A percentile compares a stretch with the other conserved stretches of the same genome.
Evolutionary conservation across 2,888 invertebrate species (phyloP).

Genomic region (Clitarchus hookeri): DNA sequence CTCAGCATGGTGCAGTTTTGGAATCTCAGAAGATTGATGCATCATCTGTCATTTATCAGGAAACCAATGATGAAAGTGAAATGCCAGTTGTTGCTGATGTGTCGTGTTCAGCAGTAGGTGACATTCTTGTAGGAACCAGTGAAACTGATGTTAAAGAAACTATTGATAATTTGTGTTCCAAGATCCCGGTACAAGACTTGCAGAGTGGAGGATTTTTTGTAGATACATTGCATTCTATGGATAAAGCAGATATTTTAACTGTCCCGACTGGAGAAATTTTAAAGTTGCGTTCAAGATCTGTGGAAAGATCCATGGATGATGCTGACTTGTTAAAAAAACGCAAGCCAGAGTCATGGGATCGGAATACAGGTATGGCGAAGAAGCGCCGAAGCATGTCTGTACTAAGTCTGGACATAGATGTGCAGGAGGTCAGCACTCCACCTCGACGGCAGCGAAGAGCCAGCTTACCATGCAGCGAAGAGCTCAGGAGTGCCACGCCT

Average conservation of each 20-base stretch:
- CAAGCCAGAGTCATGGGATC: not conserved
- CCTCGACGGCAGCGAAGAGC: not conserved
- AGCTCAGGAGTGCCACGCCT: not conserved
- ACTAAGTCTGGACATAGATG: not conserved
- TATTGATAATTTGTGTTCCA: not conserved
- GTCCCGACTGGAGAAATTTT: not conserved
- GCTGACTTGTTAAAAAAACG: not conserved
- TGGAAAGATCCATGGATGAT: not conserved
- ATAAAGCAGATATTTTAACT: not conserved
- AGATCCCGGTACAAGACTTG: not conserved
- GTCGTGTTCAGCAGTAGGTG: not conserved
- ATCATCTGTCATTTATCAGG: not conserved
- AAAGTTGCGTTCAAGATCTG: not conserved
- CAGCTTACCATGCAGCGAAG: not conserved
- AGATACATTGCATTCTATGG: not conserved
- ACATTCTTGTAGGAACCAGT: not conserved
- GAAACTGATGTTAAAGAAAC: not conserved
- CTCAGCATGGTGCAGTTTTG: not conserved
- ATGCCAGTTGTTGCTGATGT: not conserved
- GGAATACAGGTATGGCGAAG: not conserved
- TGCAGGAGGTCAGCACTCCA: not conserved
- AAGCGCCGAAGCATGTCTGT: not conserved
- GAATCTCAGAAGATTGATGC: not conserved
- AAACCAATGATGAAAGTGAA: not conserved
- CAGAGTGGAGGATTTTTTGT: not conserved